Evolutionary conservation across 2,888 invertebrate species (phyloP), one percentile per base, ranked within the genome.

Genomic region (Venusia cambrica): DNA sequence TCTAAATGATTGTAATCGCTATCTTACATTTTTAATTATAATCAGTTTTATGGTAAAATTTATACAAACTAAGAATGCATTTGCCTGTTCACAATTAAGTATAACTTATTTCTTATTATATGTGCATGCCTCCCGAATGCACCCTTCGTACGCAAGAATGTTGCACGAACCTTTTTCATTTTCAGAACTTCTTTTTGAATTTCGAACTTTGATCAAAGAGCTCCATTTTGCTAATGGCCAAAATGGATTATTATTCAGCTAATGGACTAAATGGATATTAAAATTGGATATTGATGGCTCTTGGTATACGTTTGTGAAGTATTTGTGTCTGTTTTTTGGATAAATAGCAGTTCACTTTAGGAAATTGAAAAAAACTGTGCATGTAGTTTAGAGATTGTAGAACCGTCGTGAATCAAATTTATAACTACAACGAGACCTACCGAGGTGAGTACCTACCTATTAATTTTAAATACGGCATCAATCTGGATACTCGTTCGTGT

Each of bases 71-170:
- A 50, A 62, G 57, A 5, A 17, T 2, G 3, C 4, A 14, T 14
- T 14, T 14, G 14, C 3, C 14, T n/a, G n/a, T n/a, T n/a, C n/a
- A n/a, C n/a, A n/a, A 14, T 4, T 14, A 14, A 61, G 60, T 58
- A 56, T 57, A 58, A 52, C 48, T 51, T 18, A 35, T 76, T 75
- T n/a, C n/a, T n/a, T n/a, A n/a, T n/a, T 79, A 69, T 59, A 72
- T 73, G 85, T 83, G 85, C 85, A 85, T 85, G 85, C 59, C 43
- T 75, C 83, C 84, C 62, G 81, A 84, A 83, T 85, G 85, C 84
- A 84, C 81, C 73, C 80, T 70, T 35, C 44, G 39, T 68, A 59
- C 69, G 74, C 73, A 73, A 75, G 84, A 84, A 80, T 85, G 85
- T 81, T 84, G 85, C 85, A 85, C 85, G 85, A 71, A 70, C 51